Evolutionary conservation across 2,888 invertebrate species (phyloP).

Genomic region (Stenodera caucasica): DNA sequence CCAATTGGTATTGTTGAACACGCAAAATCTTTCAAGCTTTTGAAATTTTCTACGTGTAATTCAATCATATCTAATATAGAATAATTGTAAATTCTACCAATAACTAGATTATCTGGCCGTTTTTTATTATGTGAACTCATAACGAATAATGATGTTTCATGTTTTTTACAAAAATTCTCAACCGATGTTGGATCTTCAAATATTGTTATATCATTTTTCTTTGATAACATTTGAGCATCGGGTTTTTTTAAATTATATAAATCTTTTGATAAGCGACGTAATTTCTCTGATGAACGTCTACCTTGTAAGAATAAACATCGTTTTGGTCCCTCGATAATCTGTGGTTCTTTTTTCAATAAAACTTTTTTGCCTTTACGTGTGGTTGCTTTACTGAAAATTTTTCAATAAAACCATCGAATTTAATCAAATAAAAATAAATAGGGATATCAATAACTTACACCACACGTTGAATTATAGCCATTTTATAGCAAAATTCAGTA

Average conservation of each 20-base stretch:
- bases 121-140: constrained; percentile 94
- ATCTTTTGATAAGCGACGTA: constrained; percentile 78
- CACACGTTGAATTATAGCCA: constrained; percentile 55
- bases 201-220: constrained; percentile 87
- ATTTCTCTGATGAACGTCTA: constrained; percentile 72
- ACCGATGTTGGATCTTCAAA: constrained; percentile 89
- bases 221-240: constrained; percentile 70
- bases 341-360: constrained; percentile 79
- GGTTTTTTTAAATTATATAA: constrained; percentile 86
- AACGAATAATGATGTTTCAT: constrained; percentile 87
- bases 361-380: constrained; percentile 87
- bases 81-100: constrained; percentile 89
- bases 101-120: constrained; percentile 85
- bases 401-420: background rate
- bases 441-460: constrained; percentile 47
- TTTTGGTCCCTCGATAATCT: constrained; percentile 86
- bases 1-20: constrained; percentile 67
- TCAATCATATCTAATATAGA: constrained; percentile 95
- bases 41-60: constrained; percentile 83
- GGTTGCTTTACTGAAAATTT: constrained; percentile 75
- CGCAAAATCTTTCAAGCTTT: constrained; percentile 77
- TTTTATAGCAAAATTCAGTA: constrained; percentile 34
- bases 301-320: constrained; percentile 84
- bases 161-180: constrained; percentile 76
- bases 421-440: background rate